Base-by-base conservation (phyloP, 2,113 vertebrate genomes). In the Ciconia maguari region DNA sequence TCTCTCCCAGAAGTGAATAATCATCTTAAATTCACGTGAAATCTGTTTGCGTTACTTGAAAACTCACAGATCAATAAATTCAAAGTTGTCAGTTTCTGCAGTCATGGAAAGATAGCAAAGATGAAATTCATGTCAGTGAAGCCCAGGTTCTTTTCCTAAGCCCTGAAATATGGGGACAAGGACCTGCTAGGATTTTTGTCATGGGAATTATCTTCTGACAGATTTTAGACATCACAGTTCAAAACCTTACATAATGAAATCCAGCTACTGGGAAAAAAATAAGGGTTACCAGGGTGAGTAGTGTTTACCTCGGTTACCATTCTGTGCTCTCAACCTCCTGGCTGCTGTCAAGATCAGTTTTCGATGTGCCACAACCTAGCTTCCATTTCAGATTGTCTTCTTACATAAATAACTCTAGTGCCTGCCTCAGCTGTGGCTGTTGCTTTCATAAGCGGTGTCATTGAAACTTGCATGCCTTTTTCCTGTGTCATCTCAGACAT, bases 1-100 rank as follows among this genome's bases (percentile, higher is more conserved):
- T 97, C 93, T 96, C 84, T 97, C 48, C 44, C 60, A 91, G 83
- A 93, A 96, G 77, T 95, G 94, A 95, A 70, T 79, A 94, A 93
- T 95, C 79, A 83, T 96, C 83, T 96, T 84, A 94, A 93, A 93
- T 74, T 93, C 42, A 69, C 62, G 77, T 87, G 77, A 61, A 89
- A 55, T 95, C 64, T 97, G 97, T 86, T 92, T 88, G 87, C 64
- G 26, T 94, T 95, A 78, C 96, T 95, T 96, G 83, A 76, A 68
- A 78, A 69, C 22, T 90, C 13, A 41, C 27, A 44, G 57, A 38
- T 68, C 57, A 69, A 42, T 83, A 41, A 69, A 52, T 69, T 68
- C 7, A 69, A 46, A 86, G 10, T 12, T 26, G 18, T 62, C 16
- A 11, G 26, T 52, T 94, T 87, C 61, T 66, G 16, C 36, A 57